Base-by-base conservation (phyloP, 2,113 vertebrate species). In the Cynoglossus semilaevis region DNA sequence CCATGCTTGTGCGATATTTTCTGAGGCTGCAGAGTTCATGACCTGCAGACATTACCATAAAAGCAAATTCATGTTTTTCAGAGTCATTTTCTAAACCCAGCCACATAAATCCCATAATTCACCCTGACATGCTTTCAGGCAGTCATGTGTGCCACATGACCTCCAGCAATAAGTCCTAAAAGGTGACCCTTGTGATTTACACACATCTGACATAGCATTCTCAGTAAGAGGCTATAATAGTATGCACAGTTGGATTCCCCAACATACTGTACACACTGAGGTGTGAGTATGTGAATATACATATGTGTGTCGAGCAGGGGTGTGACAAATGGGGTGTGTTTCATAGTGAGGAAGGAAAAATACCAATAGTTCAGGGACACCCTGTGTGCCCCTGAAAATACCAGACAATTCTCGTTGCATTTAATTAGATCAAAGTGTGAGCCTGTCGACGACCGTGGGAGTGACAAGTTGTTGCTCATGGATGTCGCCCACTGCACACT, bases 1-100 rank as follows among this genome's bases (percentile, higher is more conserved):
- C 42, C 54, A 10, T 74, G 72, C 22, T 72, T 61, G 44, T 58
- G 18, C 64, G 61, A 83, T 1, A 53, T 61, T 71, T 69, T 62
- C 61, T 11, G 2, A 37, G 43, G 44, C 63, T 55, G 14, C 67
- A 56, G 50, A 76, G 76, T 67, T 86, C 73, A 64, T 52, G 35
- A 72, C 62, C 70, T 15, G 18, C 36, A 68, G 77, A 74, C 83
- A 91, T 91, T 90, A 88, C 63, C 51, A 84, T 91, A 90, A 91
- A 91, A 91, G 89, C 89, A 88, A 91, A 89, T 8, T 63, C 81
- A n/a, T 91, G 90, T 91, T 89, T 87, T 77, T 84, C 70, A 45
- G 72, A 83, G 72, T 75, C 67, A 72, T 80, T 81, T 81, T 65
- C 48, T 70, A 62, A 74, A 77, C 81, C 79, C 67, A 55, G 58